Base-by-base conservation (phyloP, 2,113 vertebrate species). In the Marcusenius ussheri region DNA sequence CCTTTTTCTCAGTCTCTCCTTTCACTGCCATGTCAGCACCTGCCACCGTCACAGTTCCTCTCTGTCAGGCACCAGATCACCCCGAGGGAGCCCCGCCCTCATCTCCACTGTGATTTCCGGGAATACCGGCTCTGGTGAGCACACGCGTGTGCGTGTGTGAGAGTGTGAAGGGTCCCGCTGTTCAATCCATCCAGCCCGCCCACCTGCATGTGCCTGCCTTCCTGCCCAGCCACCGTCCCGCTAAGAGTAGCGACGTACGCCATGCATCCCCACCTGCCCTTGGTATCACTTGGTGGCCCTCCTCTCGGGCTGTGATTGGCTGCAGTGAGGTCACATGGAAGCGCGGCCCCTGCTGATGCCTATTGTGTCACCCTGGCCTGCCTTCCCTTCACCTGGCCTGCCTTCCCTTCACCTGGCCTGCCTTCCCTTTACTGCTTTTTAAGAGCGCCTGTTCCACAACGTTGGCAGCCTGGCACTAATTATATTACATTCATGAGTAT, bases 221-320 rank as follows among this genome's bases (percentile, higher is more conserved):
- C 96, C 96, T 96, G 97, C 97, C 98, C 97, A 97, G 97, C 97
- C 97, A 97, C 97, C 97, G 96, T 97, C 97, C 98, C 96, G 96
- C 97, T 97, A 97, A 96, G 97, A 97, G 96, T 94, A 95, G 92
- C 97, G 97, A 97, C 96, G 95, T 96, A 96, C 95, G 97, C 97
- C 97, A 98, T 96, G 95, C 92, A 92, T 96, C 96, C 94, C 95
- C 96, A 96, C 96, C 96, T 96, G 53, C 96, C 92, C 95, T 94
- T 94, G 19, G 13, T 80, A 95, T 94, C 96, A 92, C 95, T 94
- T 95, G 9, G 31, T 42, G 95, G 94, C 95, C 95, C 92, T 93
- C 94, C 95, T 96, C 96, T 49, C 11, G 3, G 94, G 90, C 66
- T 39, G 27, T 51, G 92, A 95, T 95, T 95, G 93, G 95, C 94